Evolutionary conservation across 2,113 vertebrate species (phyloP), one percentile per base, ranked within the genome.

Genomic region (Scortum barcoo): DNA sequence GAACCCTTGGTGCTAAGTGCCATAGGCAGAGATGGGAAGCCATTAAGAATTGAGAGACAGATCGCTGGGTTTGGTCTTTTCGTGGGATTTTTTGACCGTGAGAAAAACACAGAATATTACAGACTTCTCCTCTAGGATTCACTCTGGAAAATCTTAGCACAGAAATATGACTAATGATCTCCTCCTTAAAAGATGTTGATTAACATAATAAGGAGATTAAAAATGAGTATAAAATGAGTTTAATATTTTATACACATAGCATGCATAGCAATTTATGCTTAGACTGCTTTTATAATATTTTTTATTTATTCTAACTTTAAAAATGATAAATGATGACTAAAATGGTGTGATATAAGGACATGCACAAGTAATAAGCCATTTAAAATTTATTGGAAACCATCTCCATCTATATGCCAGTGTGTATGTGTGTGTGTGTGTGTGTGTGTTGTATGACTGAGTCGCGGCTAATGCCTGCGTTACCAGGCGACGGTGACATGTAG

Each of bases 401-500:
- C 26, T 81, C 7, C 30, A 7, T n/a, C 3, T 62, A 24, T 12
- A 3, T 66, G 50, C 62, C 5, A 1, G 0, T 3, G 1, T 16
- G 11, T 50, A 26, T 50, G 26, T 50, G 44, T 48, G 17, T 36
- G 46, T 54, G 13, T 36, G 48, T 51, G 66, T 51, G 19, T n/a
- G 67, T 24, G 53, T 33, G 40, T 66, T 50, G 78, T 33, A 44
- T 80, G 77, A 70, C 44, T 73, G 76, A 81, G 58, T 68, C 17
- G 26, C 33, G 12, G 58, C 61, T 54, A 58, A 88, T 67, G 83
- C 73, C 78, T 74, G 73, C 9, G 93, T 95, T 94, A 91, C 95
- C 86, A 88, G 83, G 95, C 89, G 81, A 95, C 93, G 30, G 76
- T 75, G 89, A 88, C 84, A 84, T 86, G 84, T 80, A 90, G 89